Evolutionary conservation across 2,888 invertebrate species (phyloP).

Genomic region (Melieria crassipennis): DNA sequence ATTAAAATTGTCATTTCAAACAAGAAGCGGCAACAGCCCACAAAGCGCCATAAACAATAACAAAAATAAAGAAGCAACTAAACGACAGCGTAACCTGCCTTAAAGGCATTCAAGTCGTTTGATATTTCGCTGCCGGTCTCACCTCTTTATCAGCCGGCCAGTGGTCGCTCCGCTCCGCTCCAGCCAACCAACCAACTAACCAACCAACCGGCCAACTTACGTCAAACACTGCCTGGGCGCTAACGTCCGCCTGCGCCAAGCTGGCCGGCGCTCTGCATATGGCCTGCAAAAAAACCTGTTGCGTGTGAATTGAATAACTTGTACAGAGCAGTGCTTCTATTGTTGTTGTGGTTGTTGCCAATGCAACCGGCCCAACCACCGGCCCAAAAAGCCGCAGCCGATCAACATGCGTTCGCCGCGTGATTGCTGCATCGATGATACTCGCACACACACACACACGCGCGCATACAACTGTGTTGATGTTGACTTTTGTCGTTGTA

Average conservation of each 20-base stretch:
- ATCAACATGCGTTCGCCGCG: slow-evolving; percentile 40
- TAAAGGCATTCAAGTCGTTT: slow-evolving; percentile 1
- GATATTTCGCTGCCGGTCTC: slow-evolving; percentile 6
- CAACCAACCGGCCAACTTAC: not conserved
- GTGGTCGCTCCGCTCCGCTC: slow-evolving; percentile 5
- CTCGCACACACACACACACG: too few relatives aligned
- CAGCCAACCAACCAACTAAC: slow-evolving; percentile 20
- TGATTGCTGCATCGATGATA: slow-evolving; percentile 22
- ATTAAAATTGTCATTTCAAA: too few relatives aligned
- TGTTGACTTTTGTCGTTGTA: too few relatives aligned
- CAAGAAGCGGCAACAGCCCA: too few relatives aligned
- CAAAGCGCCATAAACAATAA: too few relatives aligned
- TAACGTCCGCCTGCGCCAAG: not conserved
- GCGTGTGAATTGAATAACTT: slow-evolving; percentile 40
- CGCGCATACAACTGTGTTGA: too few relatives aligned
- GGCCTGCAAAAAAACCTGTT: slow-evolving; percentile 39
- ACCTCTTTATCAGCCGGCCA: slow-evolving; percentile 6
- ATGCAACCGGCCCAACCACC: not conserved
- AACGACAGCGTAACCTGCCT: too few relatives aligned
- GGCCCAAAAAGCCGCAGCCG: slow-evolving; percentile 1
- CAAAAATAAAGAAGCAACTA: too few relatives aligned
- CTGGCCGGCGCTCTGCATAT: not conserved
- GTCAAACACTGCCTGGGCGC: not conserved
- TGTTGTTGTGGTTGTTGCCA: not conserved
- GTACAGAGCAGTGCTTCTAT: not conserved